Percentiles rank a stretch among this genome's conserved stretches.
phyloP scores from a whole-genome alignment of 2,113 vertebrate genomes.

The Clarias batrachus region DNA sequence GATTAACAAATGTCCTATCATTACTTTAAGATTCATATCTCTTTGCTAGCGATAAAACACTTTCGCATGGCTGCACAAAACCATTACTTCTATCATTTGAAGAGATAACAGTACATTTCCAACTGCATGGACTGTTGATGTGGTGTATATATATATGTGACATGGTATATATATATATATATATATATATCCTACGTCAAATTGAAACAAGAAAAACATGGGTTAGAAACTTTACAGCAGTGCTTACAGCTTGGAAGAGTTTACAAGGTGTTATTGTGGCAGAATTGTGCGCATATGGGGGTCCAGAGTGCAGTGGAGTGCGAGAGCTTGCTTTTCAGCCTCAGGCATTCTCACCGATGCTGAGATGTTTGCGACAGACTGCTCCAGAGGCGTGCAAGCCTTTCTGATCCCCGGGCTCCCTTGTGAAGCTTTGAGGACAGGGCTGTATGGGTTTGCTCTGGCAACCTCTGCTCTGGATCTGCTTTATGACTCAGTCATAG shows the following conservation, averaged over 20 bases:
- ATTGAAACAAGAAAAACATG: constrained; percentile 6
- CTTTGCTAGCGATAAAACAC: constrained; percentile 37
- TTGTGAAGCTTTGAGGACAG: constrained; percentile 42
- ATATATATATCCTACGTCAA: constrained; percentile 17
- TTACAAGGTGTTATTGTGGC: constrained; percentile 20
- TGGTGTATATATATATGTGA: neutral
- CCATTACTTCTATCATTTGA: constrained; percentile 43
- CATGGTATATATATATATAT: constrained; percentile 19
- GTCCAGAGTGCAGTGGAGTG: constrained; percentile 13
- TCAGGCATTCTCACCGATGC: constrained; percentile 31
- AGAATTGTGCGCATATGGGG: constrained; percentile 8
- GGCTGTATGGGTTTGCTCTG: constrained; percentile 17
- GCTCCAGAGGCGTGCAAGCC: constrained; percentile 40
- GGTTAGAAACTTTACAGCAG: constrained; percentile 12
- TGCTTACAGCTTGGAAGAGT: constrained; percentile 3
- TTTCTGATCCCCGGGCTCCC: constrained; percentile 41
- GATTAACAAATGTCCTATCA: constrained; percentile 47
- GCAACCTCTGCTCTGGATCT: constrained; percentile 17
- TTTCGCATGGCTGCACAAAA: constrained; percentile 32
- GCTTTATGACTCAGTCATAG: neutral
- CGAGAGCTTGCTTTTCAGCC: constrained; percentile 38
- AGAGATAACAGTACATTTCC: constrained; percentile 43
- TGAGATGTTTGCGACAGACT: constrained; percentile 45
- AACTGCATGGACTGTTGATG: neutral
- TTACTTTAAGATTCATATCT: constrained; percentile 44